phyloP scores from a whole-genome alignment of 2,888 invertebrate genomes.

The Caenorhabditis auriculariae region DNA sequence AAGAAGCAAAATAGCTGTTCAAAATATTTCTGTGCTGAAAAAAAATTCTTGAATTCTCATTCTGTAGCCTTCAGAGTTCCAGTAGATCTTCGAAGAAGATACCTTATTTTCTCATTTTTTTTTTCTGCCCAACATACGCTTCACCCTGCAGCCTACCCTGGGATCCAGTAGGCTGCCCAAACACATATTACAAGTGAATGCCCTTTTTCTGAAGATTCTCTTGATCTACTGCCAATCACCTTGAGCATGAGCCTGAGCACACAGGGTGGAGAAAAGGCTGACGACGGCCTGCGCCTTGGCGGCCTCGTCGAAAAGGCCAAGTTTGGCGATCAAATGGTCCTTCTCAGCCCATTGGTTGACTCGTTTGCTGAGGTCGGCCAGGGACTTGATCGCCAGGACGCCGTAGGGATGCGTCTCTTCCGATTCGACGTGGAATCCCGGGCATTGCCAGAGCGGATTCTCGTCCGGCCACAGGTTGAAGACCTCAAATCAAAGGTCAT shows the following conservation, averaged over 20 bases:
- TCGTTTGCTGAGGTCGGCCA: slow-evolving; percentile 33
- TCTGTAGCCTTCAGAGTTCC: too few relatives aligned
- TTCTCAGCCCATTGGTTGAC: slow-evolving; percentile 40
- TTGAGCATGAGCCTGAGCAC: slow-evolving; percentile 60
- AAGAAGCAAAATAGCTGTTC: too few relatives aligned
- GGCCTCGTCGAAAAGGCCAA: slow-evolving; percentile 20
- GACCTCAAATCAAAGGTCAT: too few relatives aligned
- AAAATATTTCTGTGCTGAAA: too few relatives aligned
- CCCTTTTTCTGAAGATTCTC: background rate
- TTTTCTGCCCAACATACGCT: background rate
- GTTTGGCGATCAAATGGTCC: background rate
- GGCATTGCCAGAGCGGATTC: slow-evolving; percentile 60
- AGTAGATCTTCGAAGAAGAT: too few relatives aligned
- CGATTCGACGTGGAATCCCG: slow-evolving; percentile 58
- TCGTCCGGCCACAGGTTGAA: slow-evolving; percentile 56
- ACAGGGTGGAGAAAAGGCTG: slow-evolving; percentile 57
- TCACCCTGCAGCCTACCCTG: too few relatives aligned
- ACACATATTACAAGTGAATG: too few relatives aligned
- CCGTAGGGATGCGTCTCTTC: slow-evolving; percentile 51
- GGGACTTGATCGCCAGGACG: slow-evolving; percentile 49
- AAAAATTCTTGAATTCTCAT: too few relatives aligned
- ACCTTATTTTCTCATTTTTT: too few relatives aligned
- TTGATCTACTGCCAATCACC: slow-evolving; percentile 39
- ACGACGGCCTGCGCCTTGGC: slow-evolving; percentile 48
- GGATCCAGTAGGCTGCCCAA: too few relatives aligned